phyloP scores from a whole-genome alignment of 2,888 invertebrate genomes.

The Merodon equestris region DNA sequence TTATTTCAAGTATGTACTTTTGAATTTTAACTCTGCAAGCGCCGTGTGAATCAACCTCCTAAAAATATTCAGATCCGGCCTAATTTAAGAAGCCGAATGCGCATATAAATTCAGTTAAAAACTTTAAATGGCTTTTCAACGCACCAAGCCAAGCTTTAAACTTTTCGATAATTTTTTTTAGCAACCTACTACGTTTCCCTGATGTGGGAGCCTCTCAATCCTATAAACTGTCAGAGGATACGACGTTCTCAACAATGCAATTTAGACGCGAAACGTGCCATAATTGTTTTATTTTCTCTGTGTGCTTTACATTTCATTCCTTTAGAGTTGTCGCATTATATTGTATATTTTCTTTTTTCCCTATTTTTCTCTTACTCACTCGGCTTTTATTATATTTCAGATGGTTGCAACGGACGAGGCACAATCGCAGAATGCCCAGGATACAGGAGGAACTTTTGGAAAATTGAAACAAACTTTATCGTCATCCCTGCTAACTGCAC shows the following conservation, averaged over 20 bases:
- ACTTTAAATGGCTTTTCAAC: too few relatives aligned
- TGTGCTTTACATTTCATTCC: neutral
- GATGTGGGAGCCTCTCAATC: too few relatives aligned
- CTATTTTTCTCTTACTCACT: neutral
- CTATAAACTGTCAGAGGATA: neutral
- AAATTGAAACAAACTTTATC: slow-evolving; percentile 90
- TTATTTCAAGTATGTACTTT: too few relatives aligned
- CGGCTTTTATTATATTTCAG: slow-evolving; percentile 78
- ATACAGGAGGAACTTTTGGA: slow-evolving; percentile 85
- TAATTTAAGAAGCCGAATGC: too few relatives aligned
- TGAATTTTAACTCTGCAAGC: too few relatives aligned
- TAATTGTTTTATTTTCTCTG: neutral
- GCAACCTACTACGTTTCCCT: too few relatives aligned
- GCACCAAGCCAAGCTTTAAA: too few relatives aligned
- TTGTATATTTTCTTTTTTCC: slow-evolving; percentile 7
- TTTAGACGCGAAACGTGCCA: slow-evolving; percentile 18
- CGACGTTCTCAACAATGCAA: slow-evolving; percentile 11
- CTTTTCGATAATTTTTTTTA: too few relatives aligned
- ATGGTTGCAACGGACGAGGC: slow-evolving; percentile 91
- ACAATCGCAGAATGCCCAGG: slow-evolving; percentile 79
- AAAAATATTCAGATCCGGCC: too few relatives aligned
- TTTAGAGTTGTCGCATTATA: neutral
- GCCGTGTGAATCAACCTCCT: too few relatives aligned
- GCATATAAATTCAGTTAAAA: too few relatives aligned
- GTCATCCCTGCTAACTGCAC: slow-evolving; percentile 89